Percentiles rank a stretch among this genome's conserved stretches.
Conservation (phyloP, 2,888 invertebrate genomes). For the Podotricha telesiphe region DNA sequence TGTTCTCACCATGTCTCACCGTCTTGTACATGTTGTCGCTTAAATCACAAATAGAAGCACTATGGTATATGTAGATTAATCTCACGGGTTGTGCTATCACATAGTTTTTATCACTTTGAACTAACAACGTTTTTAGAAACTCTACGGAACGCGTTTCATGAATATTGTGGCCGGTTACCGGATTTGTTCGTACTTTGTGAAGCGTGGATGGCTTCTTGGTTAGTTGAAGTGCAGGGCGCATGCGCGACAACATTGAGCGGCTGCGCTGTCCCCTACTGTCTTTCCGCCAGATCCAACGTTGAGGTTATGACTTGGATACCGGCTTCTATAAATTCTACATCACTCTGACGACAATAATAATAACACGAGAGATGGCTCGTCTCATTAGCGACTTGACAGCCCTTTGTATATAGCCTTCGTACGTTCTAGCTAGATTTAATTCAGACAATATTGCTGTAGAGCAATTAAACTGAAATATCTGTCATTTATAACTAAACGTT, state of each 20-base stretch:
- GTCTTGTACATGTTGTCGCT: constrained; percentile 87
- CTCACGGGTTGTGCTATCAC: constrained; percentile 65
- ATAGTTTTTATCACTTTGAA: constrained; percentile 59
- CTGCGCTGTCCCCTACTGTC: constrained; percentile 67
- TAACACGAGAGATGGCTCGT: constrained; percentile 58
- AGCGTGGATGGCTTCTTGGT: constrained; percentile 57
- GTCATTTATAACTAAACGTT: background rate
- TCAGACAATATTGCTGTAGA: background rate
- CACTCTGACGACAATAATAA: constrained; percentile 67
- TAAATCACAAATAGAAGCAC: constrained; percentile 69
- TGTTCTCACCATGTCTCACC: constrained; percentile 89
- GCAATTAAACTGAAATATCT: background rate
- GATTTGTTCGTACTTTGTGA: constrained; percentile 72
- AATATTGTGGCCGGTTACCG: constrained; percentile 58
- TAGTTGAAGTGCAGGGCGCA: constrained; percentile 57
- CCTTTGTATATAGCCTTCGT: constrained; percentile 48
- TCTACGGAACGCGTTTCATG: constrained; percentile 56
- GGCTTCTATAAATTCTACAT: constrained; percentile 62
- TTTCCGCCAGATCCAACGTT: constrained; percentile 62
- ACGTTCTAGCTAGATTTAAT: background rate
- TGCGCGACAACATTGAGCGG: constrained; percentile 80
- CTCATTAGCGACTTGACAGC: constrained; percentile 53
- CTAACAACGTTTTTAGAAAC: constrained; percentile 50
- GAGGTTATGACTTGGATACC: constrained; percentile 78
- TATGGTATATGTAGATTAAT: constrained; percentile 54